Percentiles rank a stretch among this genome's conserved stretches.
Conservation (phyloP, 2,113 vertebrate genomes). For the Turdus rufiventris region DNA sequence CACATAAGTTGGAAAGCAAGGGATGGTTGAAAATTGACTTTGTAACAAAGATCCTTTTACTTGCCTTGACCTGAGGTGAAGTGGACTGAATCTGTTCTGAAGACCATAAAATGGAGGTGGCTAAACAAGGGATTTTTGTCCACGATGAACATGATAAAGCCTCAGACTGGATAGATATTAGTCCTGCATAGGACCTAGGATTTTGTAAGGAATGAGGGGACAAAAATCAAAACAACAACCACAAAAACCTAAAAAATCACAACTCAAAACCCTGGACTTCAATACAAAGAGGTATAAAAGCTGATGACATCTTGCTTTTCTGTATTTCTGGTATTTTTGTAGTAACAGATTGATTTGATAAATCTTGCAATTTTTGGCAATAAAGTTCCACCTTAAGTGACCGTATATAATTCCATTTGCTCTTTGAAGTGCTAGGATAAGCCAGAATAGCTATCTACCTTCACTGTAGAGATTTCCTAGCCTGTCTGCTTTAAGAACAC, state of each 20-base stretch:
- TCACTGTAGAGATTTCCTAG: not conserved
- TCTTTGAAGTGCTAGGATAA: not conserved
- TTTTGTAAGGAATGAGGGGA: not conserved
- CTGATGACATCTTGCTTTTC: not conserved
- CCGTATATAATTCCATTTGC: fast-evolving
- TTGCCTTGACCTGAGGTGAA: not conserved
- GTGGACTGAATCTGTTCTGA: not conserved
- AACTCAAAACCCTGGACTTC: not conserved
- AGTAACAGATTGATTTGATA: not conserved
- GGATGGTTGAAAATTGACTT: not conserved
- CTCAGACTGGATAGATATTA: not conserved
- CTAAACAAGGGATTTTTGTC: not conserved
- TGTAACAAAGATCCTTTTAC: not conserved
- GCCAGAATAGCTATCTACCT: not conserved
- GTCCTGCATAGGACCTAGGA: not conserved
- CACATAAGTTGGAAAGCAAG: not conserved
- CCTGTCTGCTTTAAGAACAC: not conserved
- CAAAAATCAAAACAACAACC: not conserved
- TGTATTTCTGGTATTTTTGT: not conserved
- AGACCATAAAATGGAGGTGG: not conserved
- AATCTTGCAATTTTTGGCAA: not conserved
- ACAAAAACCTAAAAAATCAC: not conserved
- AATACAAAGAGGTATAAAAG: not conserved
- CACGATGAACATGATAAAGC: not conserved
- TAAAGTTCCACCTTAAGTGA: not conserved